Evolutionary conservation across 2,888 invertebrate species (phyloP).

Genomic region (Oligia latruncula): DNA sequence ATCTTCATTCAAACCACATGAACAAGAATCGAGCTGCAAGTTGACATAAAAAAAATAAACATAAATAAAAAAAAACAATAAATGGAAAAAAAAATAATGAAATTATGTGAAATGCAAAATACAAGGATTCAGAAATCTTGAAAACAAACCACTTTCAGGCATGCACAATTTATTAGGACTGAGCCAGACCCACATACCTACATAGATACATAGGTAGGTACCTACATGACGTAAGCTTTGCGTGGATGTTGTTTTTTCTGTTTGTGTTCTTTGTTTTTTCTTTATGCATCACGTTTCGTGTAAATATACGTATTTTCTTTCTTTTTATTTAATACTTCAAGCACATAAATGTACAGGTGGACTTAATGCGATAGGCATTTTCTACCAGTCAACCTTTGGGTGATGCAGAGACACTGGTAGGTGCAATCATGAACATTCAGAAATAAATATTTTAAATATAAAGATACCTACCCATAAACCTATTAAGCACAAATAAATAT

Average conservation of each 20-base stretch:
- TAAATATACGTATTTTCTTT: no score
- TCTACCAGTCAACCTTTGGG: no score
- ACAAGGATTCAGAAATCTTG: background rate
- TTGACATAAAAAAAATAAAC: conserved; percentile 40
- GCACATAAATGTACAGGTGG: no score
- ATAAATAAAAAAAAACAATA: conserved; percentile 11
- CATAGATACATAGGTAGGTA: background rate
- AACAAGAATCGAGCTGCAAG: conserved; percentile 76
- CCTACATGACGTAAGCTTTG: background rate
- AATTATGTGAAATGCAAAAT: background rate
- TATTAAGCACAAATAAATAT: no score
- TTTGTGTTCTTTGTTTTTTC: background rate
- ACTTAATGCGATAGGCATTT: no score
- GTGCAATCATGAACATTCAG: no score
- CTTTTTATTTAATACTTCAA: no score
- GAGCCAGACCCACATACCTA: background rate
- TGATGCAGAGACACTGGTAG: no score
- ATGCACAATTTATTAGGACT: background rate
- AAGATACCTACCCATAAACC: no score
- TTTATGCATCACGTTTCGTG: background rate
- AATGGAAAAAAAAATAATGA: background rate
- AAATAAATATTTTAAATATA: no score
- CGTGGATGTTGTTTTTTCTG: background rate
- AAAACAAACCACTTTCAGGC: background rate
- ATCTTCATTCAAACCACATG: conserved; percentile 79